Base-by-base conservation (phyloP, 2,888 invertebrate species). In the Campoplex nolae region DNA sequence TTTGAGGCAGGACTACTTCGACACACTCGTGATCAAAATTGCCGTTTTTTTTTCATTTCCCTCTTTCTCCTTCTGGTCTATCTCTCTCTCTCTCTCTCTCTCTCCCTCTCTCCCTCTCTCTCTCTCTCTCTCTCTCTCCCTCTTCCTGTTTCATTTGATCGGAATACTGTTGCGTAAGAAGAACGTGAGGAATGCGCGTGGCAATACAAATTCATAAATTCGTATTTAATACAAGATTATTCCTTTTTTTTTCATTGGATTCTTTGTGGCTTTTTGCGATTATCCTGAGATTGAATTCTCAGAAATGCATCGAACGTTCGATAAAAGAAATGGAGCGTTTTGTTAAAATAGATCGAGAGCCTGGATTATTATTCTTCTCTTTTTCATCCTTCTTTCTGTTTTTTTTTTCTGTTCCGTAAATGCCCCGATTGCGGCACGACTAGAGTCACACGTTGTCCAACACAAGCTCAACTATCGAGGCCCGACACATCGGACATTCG, bases 401-500 rank as follows among this genome's bases (percentile, higher is more conserved):
- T 67, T n/a, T 42, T 54, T 16, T 28, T 73, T 51, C 32, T 65
- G 68, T 48, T 42, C 42, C 58, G 68, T 56, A 79, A 86, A 82
- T 87, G 81, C 78, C 74, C 56, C 83, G 74, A 74, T 45, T 76
- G 74, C 48, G 84, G 81, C 85, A 86, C 82, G 87, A 91, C 91
- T 79, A 85, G 87, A 94, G 94, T 95, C 95, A 95, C 90, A 94
- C 95, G 92, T 93, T 94, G 89, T 95, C 95, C 80, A 94, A 93
- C 83, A 94, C 88, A 35, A 95, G 94, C 91, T 95, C 94, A 90
- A 95, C 95, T 90, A 97, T 97, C 73, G 95, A 94, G 83, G 96
- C 95, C 90, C 98, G 96, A 95, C 99, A 99, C 96, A 98, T 96
- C 18, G 99, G 99, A 94, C 99, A 99, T 90, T 97, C 97, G 89